Conservation (phyloP, 2,113 vertebrate species). For the Chamaetylas fuelleborni region DNA sequence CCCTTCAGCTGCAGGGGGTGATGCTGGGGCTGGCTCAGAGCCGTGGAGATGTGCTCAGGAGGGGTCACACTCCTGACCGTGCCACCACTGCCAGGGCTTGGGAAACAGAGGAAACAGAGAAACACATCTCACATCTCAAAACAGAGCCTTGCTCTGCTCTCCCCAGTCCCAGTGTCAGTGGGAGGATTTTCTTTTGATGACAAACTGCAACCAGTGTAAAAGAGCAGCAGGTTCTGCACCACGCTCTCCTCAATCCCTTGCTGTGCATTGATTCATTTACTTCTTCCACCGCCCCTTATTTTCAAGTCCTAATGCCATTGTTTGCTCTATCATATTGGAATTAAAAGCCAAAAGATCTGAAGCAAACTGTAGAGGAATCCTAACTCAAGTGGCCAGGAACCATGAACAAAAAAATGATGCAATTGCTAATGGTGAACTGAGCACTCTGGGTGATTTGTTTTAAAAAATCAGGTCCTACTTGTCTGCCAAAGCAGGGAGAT, state of each 20-base stretch:
- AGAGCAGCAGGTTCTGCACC: not conserved
- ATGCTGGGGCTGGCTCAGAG: not conserved
- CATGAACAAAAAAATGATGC: not conserved
- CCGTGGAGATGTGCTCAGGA: not conserved
- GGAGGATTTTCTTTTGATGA: not conserved
- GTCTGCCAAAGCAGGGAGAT: not conserved
- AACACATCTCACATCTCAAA: not conserved
- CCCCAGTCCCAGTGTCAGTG: not conserved
- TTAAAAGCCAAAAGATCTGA: not conserved
- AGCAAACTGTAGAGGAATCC: not conserved
- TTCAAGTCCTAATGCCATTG: not conserved
- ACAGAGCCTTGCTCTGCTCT: not conserved
- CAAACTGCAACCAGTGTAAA: not conserved
- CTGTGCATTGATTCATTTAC: not conserved
- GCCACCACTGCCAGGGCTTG: accelerated
- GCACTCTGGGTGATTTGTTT: not conserved
- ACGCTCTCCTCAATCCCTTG: not conserved
- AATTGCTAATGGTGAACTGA: not conserved
- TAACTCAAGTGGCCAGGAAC: not conserved
- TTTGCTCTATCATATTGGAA: not conserved
- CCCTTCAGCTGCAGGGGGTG: not conserved
- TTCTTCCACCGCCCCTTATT: not conserved
- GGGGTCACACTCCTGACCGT: not conserved
- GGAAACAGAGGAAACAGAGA: not conserved
- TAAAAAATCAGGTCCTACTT: not conserved